A percentile compares a stretch with the other conserved stretches of the same genome.
phyloP scores from a whole-genome alignment of 1,140 invertebrate genomes.

The Lepidurus couesii region DNA sequence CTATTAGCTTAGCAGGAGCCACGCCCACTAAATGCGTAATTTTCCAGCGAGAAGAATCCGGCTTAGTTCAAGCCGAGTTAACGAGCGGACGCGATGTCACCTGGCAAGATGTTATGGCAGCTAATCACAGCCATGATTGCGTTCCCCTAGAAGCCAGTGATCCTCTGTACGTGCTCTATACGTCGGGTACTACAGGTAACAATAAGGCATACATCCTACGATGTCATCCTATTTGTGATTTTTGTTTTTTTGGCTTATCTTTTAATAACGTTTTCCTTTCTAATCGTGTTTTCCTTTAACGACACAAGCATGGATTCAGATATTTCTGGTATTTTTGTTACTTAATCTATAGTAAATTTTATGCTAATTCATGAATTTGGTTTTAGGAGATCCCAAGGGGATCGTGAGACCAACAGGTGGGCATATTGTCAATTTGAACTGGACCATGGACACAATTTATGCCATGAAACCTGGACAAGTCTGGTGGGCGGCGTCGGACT shows the following conservation, averaged over 20 bases:
- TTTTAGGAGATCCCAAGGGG: constrained; percentile 68
- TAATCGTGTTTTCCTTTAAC: too few species aligned
- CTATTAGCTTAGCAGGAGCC: constrained; percentile 64
- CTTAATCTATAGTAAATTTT: neutral
- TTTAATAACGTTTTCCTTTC: constrained; percentile 31
- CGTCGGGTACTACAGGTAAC: constrained; percentile 78
- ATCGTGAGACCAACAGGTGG: constrained; percentile 77
- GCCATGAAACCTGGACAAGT: constrained; percentile 71
- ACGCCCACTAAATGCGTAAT: constrained; percentile 68
- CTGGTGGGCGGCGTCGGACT: constrained; percentile 79
- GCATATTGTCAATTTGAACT: constrained; percentile 74
- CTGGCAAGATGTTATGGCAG: constrained; percentile 64
- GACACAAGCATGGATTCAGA: too few species aligned
- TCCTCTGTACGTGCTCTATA: constrained; percentile 87
- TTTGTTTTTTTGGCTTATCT: neutral
- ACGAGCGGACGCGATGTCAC: constrained; percentile 59
- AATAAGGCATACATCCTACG: neutral
- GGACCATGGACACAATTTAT: constrained; percentile 77
- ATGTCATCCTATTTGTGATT: neutral
- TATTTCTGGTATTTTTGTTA: too few species aligned
- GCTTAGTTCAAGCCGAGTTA: constrained; percentile 47
- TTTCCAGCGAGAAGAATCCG: constrained; percentile 59
- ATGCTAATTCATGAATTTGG: neutral
- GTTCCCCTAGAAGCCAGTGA: constrained; percentile 81
- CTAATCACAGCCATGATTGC: constrained; percentile 62